Base-by-base conservation (phyloP, 2,113 vertebrate species). In the Periophthalmodon schlosseri region DNA sequence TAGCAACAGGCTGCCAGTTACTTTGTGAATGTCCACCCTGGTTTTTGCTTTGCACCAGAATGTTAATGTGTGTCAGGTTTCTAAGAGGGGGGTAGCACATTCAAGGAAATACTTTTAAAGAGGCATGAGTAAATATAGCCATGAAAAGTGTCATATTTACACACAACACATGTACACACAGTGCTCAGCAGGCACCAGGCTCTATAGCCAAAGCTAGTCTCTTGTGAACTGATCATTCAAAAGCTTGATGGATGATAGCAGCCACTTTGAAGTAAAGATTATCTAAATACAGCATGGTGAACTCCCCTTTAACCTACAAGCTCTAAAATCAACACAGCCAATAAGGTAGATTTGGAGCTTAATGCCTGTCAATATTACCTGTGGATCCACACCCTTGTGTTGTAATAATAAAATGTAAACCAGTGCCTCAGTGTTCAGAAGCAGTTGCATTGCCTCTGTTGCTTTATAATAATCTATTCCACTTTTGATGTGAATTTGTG, bases 1-100 rank as follows among this genome's bases (percentile, higher is more conserved):
- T 73, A 84, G 88, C 87, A 91, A 93, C 90, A 91, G 91, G 88
- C 87, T 90, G 89, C 88, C 86, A 82, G 82, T 90, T 85, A 89
- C 72, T 87, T 80, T 84, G 86, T 73, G 78, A 65, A 13, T 74
- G 79, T 78, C 74, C 76, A 73, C 68, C 74, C 24, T 66, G 72
- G 70, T 70, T 72, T 54, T 77, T 65, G 74, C 70, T 77, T 79
- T 73, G 77, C 76, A 75, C 64, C 65, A 60, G 65, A 57, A 58
- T 73, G 60, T 77, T 72, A 79, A 79, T 81, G 74, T 84, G 82
- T 85, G 76, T 86, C 49, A 16, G 34, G 83, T 73, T 73, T 85
- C 75, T 79, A 63, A 82, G 80, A 73, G 75, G 69, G 75, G 49
- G 28, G 73, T 75, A 72, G 50, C 56, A 84, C 72, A 70, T 83